phyloP scores from a whole-genome alignment of 2,797 vertebrate genomes.

The Mormyrops boulengeri region DNA sequence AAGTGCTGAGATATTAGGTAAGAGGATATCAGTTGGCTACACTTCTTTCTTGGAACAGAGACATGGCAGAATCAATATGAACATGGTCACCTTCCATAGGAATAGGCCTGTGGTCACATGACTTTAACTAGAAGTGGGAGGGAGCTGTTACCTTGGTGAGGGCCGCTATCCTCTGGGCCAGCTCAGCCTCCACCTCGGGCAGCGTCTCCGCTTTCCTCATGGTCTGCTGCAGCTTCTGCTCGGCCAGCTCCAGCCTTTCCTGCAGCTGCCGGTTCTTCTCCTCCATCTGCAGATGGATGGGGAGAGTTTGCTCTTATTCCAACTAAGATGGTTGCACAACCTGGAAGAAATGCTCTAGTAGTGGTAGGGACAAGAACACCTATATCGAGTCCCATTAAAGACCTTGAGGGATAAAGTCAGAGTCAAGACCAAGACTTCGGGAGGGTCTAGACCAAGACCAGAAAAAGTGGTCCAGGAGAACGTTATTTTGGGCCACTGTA shows the following conservation, averaged over 20 bases:
- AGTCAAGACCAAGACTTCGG: neutral
- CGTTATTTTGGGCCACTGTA: neutral
- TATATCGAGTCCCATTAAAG: neutral
- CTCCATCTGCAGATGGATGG: constrained; percentile 72
- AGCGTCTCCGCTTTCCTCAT: constrained; percentile 97
- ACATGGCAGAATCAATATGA: neutral
- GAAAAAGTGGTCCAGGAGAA: neutral
- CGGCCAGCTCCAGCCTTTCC: constrained; percentile 88
- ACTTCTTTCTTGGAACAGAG: neutral
- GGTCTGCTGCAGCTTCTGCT: constrained; percentile 97
- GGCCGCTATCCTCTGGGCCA: constrained; percentile 95
- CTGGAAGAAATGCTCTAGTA: neutral
- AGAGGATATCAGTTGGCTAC: neutral
- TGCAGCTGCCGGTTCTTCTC: constrained; percentile 96
- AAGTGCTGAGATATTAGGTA: neutral
- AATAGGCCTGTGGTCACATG: neutral
- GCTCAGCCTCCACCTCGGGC: constrained; percentile 93
- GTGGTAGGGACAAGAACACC: neutral
- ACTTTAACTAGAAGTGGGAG: neutral
- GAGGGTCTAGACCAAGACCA: neutral
- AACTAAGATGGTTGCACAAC: neutral
- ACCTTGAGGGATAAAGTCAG: neutral
- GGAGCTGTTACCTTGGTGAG: constrained; percentile 43
- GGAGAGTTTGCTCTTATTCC: neutral
- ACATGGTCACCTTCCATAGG: neutral